Conservation (phyloP, 2,888 invertebrate genomes). For the Eupithecia insigniata region DNA sequence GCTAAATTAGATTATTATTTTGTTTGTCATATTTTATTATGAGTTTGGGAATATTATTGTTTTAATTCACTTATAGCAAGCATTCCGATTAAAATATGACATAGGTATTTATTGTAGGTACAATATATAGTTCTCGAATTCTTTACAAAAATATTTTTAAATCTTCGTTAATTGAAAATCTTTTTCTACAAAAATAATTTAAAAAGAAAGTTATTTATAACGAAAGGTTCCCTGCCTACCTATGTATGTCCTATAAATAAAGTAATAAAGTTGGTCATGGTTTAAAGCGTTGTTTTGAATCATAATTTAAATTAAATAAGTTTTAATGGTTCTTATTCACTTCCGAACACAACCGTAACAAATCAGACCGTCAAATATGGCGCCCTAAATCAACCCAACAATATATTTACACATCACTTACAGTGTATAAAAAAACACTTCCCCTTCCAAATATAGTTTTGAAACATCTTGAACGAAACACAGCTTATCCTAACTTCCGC, state of each 20-base stretch:
- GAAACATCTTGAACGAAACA: constrained; percentile 44
- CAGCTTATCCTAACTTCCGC: constrained; percentile 38
- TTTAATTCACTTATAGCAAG: not conserved
- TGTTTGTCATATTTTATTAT: not conserved
- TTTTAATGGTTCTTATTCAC: not conserved
- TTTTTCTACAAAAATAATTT: not conserved
- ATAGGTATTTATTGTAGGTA: not conserved
- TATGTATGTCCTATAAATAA: not conserved
- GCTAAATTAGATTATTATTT: not conserved
- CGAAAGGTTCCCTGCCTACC: not conserved
- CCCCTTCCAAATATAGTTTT: constrained; percentile 44
- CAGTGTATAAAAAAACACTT: constrained; percentile 42
- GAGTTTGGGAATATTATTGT: not conserved
- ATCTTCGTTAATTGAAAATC: too few species aligned
- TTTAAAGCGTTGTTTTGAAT: not conserved
- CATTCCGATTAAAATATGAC: not conserved
- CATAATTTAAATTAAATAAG: not conserved
- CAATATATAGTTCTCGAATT: not conserved
- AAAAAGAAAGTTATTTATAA: not conserved
- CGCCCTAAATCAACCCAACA: constrained; percentile 36
- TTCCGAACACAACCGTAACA: constrained; percentile 28
- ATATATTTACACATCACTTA: constrained; percentile 42
- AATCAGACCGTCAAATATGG: constrained; percentile 23
- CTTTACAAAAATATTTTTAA: not conserved
- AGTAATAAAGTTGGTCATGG: not conserved